These are phyloP conservation scores for Propithecus coquereli DNA, from an alignment of 2,113 vertebrate species.

Conservation along the genomic window DNA sequence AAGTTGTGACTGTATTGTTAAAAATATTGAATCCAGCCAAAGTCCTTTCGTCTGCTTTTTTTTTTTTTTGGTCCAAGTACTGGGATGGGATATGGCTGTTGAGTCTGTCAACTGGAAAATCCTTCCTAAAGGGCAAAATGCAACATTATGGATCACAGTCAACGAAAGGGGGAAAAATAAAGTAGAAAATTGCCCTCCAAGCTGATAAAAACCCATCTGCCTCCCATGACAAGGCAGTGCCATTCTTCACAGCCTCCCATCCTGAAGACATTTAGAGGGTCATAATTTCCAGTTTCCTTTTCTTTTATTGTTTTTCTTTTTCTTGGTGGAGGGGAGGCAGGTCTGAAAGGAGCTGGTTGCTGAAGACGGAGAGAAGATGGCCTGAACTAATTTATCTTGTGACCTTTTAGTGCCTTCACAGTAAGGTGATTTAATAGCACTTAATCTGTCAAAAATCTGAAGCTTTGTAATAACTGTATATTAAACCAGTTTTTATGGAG, in stretches of 20 bases:
- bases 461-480: conserved; percentile 88
- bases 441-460: conserved; percentile 88
- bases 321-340: conserved; percentile 19
- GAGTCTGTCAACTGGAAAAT: conserved; percentile 80
- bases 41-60: background rate
- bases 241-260: conserved; percentile 81
- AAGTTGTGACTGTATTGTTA: conserved; percentile 12
- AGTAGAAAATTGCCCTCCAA: conserved; percentile 79
- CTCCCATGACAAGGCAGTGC: conserved; percentile 78
- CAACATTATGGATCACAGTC: conserved; percentile 76
- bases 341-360: conserved; percentile 66
- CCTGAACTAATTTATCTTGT: conserved; percentile 87
- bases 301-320: conserved; percentile 72
- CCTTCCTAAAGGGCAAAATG: conserved; percentile 76
- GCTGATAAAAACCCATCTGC: conserved; percentile 82
- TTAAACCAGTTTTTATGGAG: conserved; percentile 84
- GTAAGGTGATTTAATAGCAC: conserved; percentile 88
- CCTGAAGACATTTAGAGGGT: conserved; percentile 83
- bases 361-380: conserved; percentile 80
- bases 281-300: conserved; percentile 83
- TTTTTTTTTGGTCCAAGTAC: conserved; percentile 17
- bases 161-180: conserved; percentile 52
- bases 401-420: conserved; percentile 85
- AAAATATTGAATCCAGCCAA: conserved; percentile 55
- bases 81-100: conserved; percentile 57